These are phyloP conservation scores for Turritopsis rubra DNA, from an alignment of 30 jellyfish, hydroid and myxozoan genomes.

Conservation along the genomic window DNA sequence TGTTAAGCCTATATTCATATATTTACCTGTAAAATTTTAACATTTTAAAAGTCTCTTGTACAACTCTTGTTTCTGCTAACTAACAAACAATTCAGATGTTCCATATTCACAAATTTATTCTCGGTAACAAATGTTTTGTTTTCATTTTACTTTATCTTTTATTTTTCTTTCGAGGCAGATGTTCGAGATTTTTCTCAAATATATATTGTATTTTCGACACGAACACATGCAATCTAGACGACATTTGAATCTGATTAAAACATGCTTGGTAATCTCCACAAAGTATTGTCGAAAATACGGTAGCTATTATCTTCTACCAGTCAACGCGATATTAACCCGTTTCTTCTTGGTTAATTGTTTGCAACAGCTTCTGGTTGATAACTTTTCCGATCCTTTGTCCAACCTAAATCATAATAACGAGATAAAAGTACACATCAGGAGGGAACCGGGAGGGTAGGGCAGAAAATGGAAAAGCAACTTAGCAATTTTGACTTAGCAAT, in stretches of 20 bases:
- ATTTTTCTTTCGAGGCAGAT: background rate
- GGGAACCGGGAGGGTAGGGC: no score
- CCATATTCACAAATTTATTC: background rate
- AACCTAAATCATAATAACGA: constrained; percentile 10
- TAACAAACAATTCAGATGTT: background rate
- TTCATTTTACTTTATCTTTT: background rate
- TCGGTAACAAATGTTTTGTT: background rate
- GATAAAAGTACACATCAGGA: background rate
- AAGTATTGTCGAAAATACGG: background rate
- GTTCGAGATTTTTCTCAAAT: background rate
- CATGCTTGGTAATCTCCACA: background rate
- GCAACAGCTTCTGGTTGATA: background rate
- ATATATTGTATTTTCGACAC: background rate
- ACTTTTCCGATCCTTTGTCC: constrained; percentile 31
- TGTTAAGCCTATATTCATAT: background rate
- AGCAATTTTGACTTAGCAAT: no score
- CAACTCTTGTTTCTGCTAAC: background rate
- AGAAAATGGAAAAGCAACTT: no score
- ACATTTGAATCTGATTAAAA: background rate
- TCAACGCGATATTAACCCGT: background rate
- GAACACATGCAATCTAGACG: background rate
- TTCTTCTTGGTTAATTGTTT: background rate
- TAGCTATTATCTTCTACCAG: background rate
- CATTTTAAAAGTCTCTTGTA: background rate
- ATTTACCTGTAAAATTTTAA: background rate